Percentiles rank a stretch among this genome's conserved stretches.
Evolutionary conservation across 2,888 invertebrate species (phyloP).

Genomic region (Amiota mariae): DNA sequence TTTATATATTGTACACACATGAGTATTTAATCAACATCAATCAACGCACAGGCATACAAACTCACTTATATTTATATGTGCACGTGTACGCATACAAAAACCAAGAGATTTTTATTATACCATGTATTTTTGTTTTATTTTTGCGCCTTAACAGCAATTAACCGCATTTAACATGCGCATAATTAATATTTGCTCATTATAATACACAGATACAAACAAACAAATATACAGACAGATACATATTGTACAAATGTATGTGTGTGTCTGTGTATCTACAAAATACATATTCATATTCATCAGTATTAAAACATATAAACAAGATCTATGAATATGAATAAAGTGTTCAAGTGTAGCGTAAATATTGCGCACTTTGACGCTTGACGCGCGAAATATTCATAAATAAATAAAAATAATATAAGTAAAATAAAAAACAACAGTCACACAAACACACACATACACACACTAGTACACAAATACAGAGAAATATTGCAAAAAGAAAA

Average conservation of each 20-base stretch:
- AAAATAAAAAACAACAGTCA: not conserved
- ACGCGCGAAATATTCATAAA: conserved; percentile 20
- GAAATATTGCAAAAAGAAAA: not conserved
- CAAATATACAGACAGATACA: conserved; percentile 29
- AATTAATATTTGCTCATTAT: conserved; percentile 50
- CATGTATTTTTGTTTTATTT: conserved; percentile 34
- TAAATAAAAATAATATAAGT: not conserved
- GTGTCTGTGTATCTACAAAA: not conserved
- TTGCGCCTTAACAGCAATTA: conserved; percentile 46
- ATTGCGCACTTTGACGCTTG: conserved; percentile 30
- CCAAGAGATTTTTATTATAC: not conserved
- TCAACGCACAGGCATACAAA: not conserved
- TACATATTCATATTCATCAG: not conserved
- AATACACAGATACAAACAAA: conserved; percentile 28
- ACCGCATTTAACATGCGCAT: conserved; percentile 48
- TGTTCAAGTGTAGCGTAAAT: conserved; percentile 29
- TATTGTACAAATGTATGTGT: not conserved
- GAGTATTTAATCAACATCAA: too few species aligned
- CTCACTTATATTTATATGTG: not conserved
- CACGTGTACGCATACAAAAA: not conserved
- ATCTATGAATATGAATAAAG: conserved; percentile 24
- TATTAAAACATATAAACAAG: not conserved
- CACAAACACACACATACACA: not conserved
- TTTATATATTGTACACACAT: not conserved
- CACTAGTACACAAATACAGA: not conserved